Conservation (phyloP, 2,113 vertebrate genomes). For the Tinamus guttatus region DNA sequence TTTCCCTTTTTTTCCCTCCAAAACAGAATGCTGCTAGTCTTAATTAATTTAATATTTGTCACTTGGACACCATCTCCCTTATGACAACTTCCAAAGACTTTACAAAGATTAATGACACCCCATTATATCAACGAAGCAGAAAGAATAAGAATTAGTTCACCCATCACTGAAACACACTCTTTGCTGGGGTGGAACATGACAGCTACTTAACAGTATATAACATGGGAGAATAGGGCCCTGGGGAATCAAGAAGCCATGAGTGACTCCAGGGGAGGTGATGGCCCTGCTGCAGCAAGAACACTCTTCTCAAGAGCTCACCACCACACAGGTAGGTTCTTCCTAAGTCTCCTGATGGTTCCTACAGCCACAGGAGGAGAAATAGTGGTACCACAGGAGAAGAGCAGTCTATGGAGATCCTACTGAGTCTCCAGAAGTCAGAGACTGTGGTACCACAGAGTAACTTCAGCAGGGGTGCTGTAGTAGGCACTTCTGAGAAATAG, state of each 20-base stretch:
- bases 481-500: not conserved
- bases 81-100: constrained; percentile 37
- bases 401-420: not conserved
- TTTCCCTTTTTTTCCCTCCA: not conserved
- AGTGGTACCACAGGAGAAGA: not conserved
- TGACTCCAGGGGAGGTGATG: not conserved
- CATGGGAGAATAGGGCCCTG: not conserved
- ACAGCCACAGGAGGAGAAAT: not conserved
- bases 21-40: not conserved
- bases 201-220: not conserved
- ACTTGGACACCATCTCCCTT: constrained; percentile 23
- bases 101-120: constrained; percentile 47
- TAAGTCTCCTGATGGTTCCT: not conserved
- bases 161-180: not conserved
- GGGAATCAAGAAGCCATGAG: not conserved
- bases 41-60: constrained; percentile 63
- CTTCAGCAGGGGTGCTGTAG: rapidly evolving
- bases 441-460: not conserved
- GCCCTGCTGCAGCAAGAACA: not conserved
- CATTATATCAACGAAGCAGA: constrained; percentile 32
- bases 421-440: not conserved
- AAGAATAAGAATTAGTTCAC: constrained; percentile 31
- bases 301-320: not conserved
- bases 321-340: not conserved
- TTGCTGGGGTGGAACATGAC: not conserved